Evolutionary conservation across 1,140 invertebrate genomes (phyloP), one percentile per base, ranked within the genome.

Genomic region (Phymorhynchus buccinoides): DNA sequence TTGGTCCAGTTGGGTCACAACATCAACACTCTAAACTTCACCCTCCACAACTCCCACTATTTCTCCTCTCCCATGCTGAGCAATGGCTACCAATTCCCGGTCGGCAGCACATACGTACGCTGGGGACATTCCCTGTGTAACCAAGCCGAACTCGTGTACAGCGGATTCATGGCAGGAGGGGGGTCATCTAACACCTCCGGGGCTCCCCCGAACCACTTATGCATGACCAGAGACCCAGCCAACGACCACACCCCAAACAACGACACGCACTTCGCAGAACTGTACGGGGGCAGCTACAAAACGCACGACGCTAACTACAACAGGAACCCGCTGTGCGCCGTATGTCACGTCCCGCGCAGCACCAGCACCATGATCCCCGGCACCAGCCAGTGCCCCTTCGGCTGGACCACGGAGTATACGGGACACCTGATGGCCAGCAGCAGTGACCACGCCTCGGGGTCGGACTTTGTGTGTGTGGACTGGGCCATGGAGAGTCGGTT

Each of bases 291-390:
- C 14, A 37, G 41, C 30, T 78, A 78, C 41, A 22, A 42, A 9
- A 78, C 39, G 37, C 14, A 78, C 39, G 75, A 78, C 3, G 30
- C 56, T 12, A 0, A 81, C 14, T 4, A 22, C 39, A 84, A 88
- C 66, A 82, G 9, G 32, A 56, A 81, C 52, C 80, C 82, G 16
- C 86, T 80, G 22, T 89, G 87, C 44, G 68, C 56, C 22, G 88
- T 88, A 18, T 89, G 88, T 78, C 73, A 66, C 30, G 37, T 48
- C 42, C n/a, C 48, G 14, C 80, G 84, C 52, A 30, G 62, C 14
- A 87, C 84, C 6, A 68, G 22, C 32, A 30, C 88, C 44, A 90
- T 90, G 88, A 83, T 90, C 7, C 90, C 90, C 6, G 90, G 86
- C 35, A 73, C 81, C 14, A 87, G 77, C 30, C 44, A 30, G 9